Conservation (phyloP, 2,797 vertebrate species). For the Kryptopterus vitreolus region DNA sequence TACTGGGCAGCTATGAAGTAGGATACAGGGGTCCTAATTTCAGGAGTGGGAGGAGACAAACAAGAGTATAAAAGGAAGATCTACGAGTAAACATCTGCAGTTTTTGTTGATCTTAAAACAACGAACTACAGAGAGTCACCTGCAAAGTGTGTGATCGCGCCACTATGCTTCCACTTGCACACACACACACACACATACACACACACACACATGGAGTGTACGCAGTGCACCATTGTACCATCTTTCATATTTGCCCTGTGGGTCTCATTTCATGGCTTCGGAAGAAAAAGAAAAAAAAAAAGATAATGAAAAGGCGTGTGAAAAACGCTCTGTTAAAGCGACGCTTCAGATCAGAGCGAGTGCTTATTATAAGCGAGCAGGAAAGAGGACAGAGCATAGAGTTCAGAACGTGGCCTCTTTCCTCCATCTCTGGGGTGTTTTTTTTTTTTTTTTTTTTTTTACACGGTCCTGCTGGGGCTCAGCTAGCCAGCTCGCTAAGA, state of each 20-base stretch:
- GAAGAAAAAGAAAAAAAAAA: too few species aligned
- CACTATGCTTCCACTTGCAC: not conserved
- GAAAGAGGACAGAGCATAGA: conserved; percentile 31
- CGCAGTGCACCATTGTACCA: conserved; percentile 18
- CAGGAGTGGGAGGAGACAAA: conserved; percentile 24
- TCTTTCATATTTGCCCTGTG: conserved; percentile 47
- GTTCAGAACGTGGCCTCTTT: conserved; percentile 36
- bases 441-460: too few species aligned
- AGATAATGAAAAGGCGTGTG: conserved; percentile 45
- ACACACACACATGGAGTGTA: conserved; percentile 8
- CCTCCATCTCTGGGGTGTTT: conserved; percentile 42
- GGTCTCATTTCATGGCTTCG: conserved; percentile 52
- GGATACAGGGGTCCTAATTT: conserved; percentile 43
- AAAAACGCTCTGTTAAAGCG: conserved; percentile 44
- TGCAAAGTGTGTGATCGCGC: conserved; percentile 1
- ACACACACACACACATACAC: not conserved
- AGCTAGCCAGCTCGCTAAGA: conserved; percentile 9
- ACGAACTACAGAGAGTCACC: not conserved
- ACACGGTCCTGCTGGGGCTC: not conserved
- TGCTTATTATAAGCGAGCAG: conserved; percentile 30
- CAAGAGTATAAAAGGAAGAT: not conserved
- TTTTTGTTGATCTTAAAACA: not conserved
- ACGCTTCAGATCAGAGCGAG: conserved; percentile 24
- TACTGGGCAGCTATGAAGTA: conserved; percentile 31
- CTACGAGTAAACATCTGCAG: not conserved